Evolutionary conservation across 2,888 invertebrate species (phyloP).

Genomic region (Agrochola lychnidis): DNA sequence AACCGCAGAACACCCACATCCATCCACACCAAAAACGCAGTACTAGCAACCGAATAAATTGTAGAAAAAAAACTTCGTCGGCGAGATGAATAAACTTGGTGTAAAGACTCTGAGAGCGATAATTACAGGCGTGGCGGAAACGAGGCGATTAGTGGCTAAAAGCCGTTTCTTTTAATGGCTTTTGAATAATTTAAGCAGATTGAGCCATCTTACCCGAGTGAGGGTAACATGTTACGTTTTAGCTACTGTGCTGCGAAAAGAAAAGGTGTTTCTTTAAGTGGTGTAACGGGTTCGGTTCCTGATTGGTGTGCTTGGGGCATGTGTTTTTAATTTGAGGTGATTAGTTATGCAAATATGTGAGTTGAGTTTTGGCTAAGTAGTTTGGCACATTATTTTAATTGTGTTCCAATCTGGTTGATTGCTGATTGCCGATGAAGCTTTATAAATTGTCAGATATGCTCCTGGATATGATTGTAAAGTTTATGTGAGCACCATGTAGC

Average conservation of each 20-base stretch:
- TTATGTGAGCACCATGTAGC: not conserved
- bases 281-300: slow-evolving; percentile 56
- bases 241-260: slow-evolving; percentile 58
- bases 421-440: slow-evolving; percentile 18
- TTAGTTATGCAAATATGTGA: slow-evolving; percentile 37
- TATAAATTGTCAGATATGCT: not conserved
- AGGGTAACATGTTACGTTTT: slow-evolving; percentile 44
- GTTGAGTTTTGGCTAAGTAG: slow-evolving; percentile 32
- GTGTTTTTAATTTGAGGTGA: slow-evolving; percentile 50
- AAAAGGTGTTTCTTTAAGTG: slow-evolving; percentile 57
- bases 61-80: slow-evolving; percentile 60
- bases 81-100: slow-evolving; percentile 69
- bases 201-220: slow-evolving; percentile 66
- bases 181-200: slow-evolving; percentile 79
- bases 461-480: not conserved
- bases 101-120: slow-evolving; percentile 62
- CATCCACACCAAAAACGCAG: slow-evolving; percentile 61
- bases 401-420: slow-evolving; percentile 19
- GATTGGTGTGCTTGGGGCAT: slow-evolving; percentile 39
- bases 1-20: slow-evolving; percentile 68
- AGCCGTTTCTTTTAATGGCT: slow-evolving; percentile 81
- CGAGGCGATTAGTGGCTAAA: slow-evolving; percentile 84
- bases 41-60: slow-evolving; percentile 62
- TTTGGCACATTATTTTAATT: slow-evolving; percentile 42
- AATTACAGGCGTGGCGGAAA: slow-evolving; percentile 81